These are phyloP conservation scores for Edolisoma coerulescens DNA, from an alignment of 2,113 vertebrate genomes.

Conservation along the genomic window DNA sequence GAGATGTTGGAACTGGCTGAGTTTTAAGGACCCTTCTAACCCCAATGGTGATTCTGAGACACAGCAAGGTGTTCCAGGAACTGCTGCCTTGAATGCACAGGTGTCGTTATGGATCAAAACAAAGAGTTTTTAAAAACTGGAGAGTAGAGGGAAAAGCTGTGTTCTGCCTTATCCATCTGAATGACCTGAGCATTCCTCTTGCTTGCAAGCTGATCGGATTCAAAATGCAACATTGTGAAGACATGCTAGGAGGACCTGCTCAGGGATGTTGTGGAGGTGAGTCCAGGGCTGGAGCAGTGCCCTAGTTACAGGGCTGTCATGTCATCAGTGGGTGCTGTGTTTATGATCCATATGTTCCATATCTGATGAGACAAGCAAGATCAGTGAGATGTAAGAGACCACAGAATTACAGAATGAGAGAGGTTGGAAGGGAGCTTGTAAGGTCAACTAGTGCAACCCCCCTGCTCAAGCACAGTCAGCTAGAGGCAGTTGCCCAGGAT, in stretches of 20 bases:
- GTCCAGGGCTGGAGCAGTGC: neutral
- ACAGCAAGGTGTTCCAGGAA: neutral
- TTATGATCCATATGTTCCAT: neutral
- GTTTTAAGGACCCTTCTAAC: neutral
- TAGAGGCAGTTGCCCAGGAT: neutral
- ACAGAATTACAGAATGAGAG: neutral
- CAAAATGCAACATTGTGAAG: neutral
- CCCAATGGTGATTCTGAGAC: neutral
- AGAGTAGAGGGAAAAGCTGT: neutral
- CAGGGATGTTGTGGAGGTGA: accelerated
- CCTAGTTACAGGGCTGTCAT: neutral
- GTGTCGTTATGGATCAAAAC: neutral
- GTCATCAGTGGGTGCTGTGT: neutral
- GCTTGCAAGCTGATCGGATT: neutral
- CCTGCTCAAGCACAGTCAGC: neutral
- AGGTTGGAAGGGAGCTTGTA: neutral
- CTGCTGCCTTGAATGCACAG: neutral
- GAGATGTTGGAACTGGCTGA: neutral
- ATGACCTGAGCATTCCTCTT: neutral
- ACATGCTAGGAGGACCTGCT: accelerated
- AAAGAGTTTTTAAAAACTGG: neutral
- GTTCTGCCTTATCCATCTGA: neutral
- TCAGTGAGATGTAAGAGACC: neutral
- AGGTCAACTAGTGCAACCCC: accelerated
- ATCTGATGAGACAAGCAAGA: neutral